phyloP scores from a whole-genome alignment of 2,797 vertebrate genomes.

The Hybognathus amarus region DNA sequence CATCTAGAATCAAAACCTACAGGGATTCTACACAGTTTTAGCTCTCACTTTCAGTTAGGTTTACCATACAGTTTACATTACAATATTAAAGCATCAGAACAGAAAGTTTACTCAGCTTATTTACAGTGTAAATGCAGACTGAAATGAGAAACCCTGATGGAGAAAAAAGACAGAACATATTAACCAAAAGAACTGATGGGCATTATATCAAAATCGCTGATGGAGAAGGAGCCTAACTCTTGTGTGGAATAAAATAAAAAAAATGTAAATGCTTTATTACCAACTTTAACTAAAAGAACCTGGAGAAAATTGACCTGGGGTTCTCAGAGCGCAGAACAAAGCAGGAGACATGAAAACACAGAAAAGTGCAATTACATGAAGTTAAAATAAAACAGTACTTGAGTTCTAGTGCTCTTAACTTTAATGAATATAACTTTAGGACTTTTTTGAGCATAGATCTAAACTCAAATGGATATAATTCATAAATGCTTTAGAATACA shows the following conservation, averaged over 20 bases:
- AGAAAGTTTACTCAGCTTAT: neutral
- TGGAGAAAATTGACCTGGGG: neutral
- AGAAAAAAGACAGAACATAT: neutral
- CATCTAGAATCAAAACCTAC: constrained; percentile 18
- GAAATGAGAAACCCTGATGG: neutral
- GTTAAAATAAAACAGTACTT: neutral
- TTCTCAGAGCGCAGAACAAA: neutral
- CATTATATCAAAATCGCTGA: neutral
- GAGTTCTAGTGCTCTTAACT: neutral
- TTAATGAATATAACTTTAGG: neutral
- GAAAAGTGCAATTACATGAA: neutral
- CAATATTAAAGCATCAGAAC: constrained; percentile 29
- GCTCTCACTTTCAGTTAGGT: constrained; percentile 7
- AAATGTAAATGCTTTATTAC: neutral
- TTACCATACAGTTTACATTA: constrained; percentile 33
- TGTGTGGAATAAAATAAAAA: neutral
- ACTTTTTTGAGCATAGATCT: neutral
- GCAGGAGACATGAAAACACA: neutral
- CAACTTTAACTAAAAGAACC: neutral
- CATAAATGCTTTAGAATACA: too few species aligned
- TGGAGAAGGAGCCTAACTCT: neutral
- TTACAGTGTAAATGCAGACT: neutral
- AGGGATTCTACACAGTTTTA: constrained; percentile 8
- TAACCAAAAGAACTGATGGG: neutral
- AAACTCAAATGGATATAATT: too few species aligned